A percentile compares a stretch with the other conserved stretches of the same genome.
phyloP scores from a whole-genome alignment of 1,140 invertebrate genomes.

The Oryctes rhinoceros region DNA sequence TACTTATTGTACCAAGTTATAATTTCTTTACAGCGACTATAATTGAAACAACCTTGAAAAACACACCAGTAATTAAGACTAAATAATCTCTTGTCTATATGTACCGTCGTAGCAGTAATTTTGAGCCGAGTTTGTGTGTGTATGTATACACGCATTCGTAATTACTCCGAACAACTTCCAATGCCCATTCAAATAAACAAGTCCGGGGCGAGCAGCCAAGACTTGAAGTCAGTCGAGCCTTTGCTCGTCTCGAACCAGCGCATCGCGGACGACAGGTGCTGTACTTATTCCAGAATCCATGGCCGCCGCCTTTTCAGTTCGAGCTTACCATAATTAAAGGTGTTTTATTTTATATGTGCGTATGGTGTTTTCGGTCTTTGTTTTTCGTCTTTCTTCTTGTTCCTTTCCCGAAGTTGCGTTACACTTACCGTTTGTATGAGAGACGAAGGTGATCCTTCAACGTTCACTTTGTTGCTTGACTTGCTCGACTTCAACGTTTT shows the following conservation, averaged over 20 bases:
- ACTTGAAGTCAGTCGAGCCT: neutral
- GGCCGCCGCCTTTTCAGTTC: conserved; percentile 16
- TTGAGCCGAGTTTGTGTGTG: neutral
- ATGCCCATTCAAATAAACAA: conserved; percentile 5
- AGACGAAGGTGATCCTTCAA: neutral
- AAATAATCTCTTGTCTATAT: conserved; percentile 6
- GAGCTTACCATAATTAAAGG: neutral
- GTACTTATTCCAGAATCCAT: neutral
- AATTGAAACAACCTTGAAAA: conserved; percentile 16
- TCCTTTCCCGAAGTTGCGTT: neutral
- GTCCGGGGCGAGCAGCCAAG: neutral
- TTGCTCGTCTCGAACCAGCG: neutral
- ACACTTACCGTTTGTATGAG: neutral
- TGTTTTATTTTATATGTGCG: neutral
- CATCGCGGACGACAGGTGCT: neutral
- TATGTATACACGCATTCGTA: neutral
- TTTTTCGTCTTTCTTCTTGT: neutral
- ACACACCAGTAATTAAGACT: conserved; percentile 5
- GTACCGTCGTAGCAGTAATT: neutral
- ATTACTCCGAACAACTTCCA: conserved; percentile 12
- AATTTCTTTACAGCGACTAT: neutral
- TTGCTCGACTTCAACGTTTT: neutral
- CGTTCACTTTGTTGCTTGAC: neutral
- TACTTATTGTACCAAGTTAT: neutral
- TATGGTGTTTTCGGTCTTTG: too few species aligned